Evolutionary conservation across 2,888 invertebrate species (phyloP).

Genomic region (Desoria tigrina): DNA sequence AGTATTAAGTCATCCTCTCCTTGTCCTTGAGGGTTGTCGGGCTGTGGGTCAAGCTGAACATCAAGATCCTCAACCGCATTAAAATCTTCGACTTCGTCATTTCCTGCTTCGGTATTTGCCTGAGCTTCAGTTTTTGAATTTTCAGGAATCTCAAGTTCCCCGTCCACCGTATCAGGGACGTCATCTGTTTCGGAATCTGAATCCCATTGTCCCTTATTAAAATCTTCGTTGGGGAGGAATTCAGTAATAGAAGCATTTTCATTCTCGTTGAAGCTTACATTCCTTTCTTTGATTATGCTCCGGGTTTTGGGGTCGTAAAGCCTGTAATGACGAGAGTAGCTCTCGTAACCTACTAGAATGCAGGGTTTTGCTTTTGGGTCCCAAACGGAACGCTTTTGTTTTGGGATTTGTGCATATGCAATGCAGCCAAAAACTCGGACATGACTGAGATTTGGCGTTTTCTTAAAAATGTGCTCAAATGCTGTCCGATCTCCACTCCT

Average conservation of each 20-base stretch:
- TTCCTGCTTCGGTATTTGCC: too few relatives aligned
- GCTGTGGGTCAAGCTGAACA: too few relatives aligned
- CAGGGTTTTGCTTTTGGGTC: neutral
- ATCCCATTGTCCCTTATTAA: neutral
- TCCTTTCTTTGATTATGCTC: neutral
- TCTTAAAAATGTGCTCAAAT: constrained; percentile 55
- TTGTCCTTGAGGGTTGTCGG: too few relatives aligned
- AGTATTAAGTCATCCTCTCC: too few relatives aligned
- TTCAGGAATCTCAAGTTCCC: too few relatives aligned
- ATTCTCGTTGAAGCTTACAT: neutral
- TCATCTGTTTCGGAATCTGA: neutral
- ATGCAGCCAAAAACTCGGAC: neutral
- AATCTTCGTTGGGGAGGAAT: neutral
- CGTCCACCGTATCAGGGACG: too few relatives aligned
- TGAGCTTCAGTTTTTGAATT: too few relatives aligned
- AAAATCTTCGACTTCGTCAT: too few relatives aligned
- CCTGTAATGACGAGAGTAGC: neutral
- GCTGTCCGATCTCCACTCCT: constrained; percentile 53
- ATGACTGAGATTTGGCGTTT: neutral
- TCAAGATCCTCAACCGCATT: too few relatives aligned
- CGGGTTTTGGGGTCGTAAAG: neutral
- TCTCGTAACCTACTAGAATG: neutral
- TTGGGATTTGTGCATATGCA: constrained; percentile 4
- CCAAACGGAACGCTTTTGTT: neutral
- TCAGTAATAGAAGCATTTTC: neutral